Evolutionary conservation across 2,797 vertebrate genomes (phyloP).

Genomic region (Sebastes nivosus): DNA sequence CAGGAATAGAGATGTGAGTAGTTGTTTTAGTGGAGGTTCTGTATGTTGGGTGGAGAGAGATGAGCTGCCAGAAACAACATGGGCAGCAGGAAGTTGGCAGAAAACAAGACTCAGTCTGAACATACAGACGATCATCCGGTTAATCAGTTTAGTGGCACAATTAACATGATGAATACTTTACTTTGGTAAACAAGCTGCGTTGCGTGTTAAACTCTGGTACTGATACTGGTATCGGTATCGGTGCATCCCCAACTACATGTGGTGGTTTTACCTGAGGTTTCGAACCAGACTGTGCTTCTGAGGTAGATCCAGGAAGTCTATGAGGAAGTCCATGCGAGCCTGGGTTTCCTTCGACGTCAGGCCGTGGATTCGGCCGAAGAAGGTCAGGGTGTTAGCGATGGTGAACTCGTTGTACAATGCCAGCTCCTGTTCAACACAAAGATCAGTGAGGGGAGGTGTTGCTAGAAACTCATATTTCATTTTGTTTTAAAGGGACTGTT

Average conservation of each 20-base stretch:
- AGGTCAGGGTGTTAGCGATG: constrained; percentile 83
- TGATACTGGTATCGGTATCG: no score
- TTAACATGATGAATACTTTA: background rate
- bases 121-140: background rate
- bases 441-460: background rate
- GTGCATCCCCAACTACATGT: background rate
- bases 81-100: background rate
- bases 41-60: background rate
- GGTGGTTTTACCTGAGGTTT: constrained; percentile 80
- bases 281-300: constrained; percentile 81
- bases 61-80: background rate
- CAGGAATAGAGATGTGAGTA: background rate
- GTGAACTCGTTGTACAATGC: constrained; percentile 86
- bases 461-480: background rate
- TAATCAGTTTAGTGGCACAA: background rate
- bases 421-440: constrained; percentile 74
- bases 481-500: no score
- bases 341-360: constrained; percentile 79
- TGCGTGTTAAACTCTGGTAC: background rate
- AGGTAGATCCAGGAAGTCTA: constrained; percentile 85
- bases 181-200: background rate
- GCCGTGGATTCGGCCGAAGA: constrained; percentile 83
- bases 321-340: constrained; percentile 80
- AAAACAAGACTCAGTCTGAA: background rate
- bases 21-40: background rate